Conservation (phyloP, 2,888 invertebrate species). For the Sympetrum striolatum region DNA sequence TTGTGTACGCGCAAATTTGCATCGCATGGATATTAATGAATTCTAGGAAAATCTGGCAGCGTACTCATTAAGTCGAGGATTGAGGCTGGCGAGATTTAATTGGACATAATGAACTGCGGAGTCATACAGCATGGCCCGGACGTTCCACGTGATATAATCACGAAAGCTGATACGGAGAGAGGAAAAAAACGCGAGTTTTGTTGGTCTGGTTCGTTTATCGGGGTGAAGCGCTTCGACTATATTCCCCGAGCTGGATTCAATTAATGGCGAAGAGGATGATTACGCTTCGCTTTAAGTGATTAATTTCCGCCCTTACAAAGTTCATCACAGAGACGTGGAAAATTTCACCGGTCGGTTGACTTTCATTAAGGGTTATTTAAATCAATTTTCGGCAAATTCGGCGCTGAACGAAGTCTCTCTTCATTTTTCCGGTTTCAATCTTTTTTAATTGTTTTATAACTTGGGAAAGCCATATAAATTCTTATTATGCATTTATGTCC, state of each 20-base stretch:
- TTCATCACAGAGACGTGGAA: too few relatives aligned
- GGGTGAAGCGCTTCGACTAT: neutral
- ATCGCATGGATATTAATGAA: neutral
- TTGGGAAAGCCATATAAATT: too few relatives aligned
- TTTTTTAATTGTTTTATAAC: too few relatives aligned
- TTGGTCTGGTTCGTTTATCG: neutral
- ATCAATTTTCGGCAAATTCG: too few relatives aligned
- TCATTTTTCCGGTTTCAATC: too few relatives aligned
- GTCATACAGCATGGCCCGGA: neutral
- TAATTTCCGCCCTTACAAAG: too few relatives aligned
- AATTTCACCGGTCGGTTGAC: too few relatives aligned
- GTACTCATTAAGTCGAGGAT: neutral
- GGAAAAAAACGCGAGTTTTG: too few relatives aligned
- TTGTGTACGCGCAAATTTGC: too few relatives aligned
- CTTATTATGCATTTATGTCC: too few relatives aligned
- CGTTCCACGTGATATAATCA: neutral
- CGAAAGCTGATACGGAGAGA: neutral
- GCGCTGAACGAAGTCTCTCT: too few relatives aligned
- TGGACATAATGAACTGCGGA: neutral
- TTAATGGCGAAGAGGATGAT: neutral
- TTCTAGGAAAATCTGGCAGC: neutral
- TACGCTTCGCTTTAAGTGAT: neutral
- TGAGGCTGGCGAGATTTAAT: neutral
- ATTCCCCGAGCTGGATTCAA: neutral
- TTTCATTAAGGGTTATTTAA: too few relatives aligned